Evolutionary conservation across 2,113 vertebrate species (phyloP).

Genomic region (Taurulus bubalis): DNA sequence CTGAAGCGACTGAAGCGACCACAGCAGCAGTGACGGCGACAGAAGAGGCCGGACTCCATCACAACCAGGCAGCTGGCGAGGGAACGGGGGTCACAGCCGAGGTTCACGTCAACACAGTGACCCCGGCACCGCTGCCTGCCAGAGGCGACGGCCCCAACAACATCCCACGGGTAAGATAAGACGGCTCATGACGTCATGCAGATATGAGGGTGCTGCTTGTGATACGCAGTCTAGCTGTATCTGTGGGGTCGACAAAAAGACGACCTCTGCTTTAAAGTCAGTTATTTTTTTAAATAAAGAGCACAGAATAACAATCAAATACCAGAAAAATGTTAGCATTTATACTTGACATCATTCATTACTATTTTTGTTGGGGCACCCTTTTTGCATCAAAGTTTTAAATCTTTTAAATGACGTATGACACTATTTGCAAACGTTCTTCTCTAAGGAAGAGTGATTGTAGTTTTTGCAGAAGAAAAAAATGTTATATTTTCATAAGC

Average conservation of each 20-base stretch:
- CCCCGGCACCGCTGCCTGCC: constrained; percentile 38
- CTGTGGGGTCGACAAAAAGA: not conserved
- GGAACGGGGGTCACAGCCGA: not conserved
- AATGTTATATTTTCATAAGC: not conserved
- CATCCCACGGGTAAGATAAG: constrained; percentile 51
- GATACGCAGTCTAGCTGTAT: not conserved
- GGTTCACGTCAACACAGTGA: not conserved
- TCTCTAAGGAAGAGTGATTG: not conserved
- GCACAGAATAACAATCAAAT: not conserved
- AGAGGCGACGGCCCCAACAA: constrained; percentile 66
- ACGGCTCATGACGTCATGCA: not conserved
- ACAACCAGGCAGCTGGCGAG: not conserved
- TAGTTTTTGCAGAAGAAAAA: not conserved
- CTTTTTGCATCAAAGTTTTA: not conserved
- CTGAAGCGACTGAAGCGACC: not conserved
- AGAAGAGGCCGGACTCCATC: not conserved
- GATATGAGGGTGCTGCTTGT: not conserved
- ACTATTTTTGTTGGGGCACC: not conserved
- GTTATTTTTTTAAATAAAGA: not conserved
- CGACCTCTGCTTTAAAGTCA: no score
- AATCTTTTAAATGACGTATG: not conserved
- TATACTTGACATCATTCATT: not conserved
- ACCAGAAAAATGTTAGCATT: not conserved
- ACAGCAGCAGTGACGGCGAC: constrained; percentile 6
- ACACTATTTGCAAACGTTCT: not conserved